Evolutionary conservation across 2,888 invertebrate genomes (phyloP).

Genomic region (Bhutanitis thaidina): DNA sequence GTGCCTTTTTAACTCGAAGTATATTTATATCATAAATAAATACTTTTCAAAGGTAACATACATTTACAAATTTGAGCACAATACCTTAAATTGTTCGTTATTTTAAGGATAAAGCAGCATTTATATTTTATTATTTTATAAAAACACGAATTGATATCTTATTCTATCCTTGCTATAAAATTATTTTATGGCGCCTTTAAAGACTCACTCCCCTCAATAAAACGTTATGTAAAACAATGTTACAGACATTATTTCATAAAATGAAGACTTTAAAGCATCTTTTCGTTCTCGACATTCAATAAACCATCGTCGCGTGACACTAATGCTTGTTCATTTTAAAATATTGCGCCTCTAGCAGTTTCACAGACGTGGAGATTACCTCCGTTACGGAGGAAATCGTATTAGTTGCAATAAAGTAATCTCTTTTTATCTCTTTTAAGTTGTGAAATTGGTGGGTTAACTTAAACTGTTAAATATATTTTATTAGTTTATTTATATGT

Average conservation of each 20-base stretch:
- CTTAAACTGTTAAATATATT: too few species aligned
- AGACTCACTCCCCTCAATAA: background rate
- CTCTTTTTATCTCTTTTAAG: background rate
- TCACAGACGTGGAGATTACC: slow-evolving; percentile 12
- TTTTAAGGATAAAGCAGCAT: too few species aligned
- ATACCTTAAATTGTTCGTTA: too few species aligned
- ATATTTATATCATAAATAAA: too few species aligned
- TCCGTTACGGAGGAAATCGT: slow-evolving; percentile 5
- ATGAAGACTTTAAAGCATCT: slow-evolving; percentile 39
- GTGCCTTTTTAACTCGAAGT: too few species aligned
- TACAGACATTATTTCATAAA: slow-evolving; percentile 42
- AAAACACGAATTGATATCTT: too few species aligned
- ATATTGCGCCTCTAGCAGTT: slow-evolving; percentile 33
- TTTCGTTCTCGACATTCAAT: slow-evolving; percentile 45
- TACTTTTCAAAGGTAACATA: too few species aligned
- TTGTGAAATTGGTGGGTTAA: too few species aligned
- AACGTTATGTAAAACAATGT: background rate
- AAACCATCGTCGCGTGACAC: slow-evolving; percentile 42
- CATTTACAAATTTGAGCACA: too few species aligned
- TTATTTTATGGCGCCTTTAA: background rate
- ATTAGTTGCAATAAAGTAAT: slow-evolving; percentile 7
- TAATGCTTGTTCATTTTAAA: slow-evolving; percentile 49
- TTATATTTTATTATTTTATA: too few species aligned
- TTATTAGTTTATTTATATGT: too few species aligned
- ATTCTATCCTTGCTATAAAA: background rate